A percentile compares a stretch with the other conserved stretches of the same genome.
Conservation (phyloP, 2,797 vertebrate species). For the Rhinichthys osculus region DNA sequence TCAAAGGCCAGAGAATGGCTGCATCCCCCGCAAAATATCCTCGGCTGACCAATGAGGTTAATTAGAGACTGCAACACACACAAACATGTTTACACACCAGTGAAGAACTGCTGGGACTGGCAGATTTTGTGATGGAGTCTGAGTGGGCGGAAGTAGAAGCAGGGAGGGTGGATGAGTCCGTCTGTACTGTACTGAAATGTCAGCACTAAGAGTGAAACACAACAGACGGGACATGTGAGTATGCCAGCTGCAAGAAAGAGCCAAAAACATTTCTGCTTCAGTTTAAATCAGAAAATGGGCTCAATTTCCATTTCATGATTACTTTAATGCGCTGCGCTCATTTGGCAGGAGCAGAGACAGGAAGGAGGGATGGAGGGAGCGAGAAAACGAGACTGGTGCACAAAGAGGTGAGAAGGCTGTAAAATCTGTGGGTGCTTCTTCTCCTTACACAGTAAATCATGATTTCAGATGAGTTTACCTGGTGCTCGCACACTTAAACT, state of each 20-base stretch:
- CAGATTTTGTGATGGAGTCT: constrained; percentile 26
- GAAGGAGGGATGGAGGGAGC: constrained; percentile 2
- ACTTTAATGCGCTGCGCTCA: background rate
- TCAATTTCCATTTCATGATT: constrained; percentile 17
- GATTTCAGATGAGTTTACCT: constrained; percentile 5
- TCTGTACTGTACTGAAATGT: constrained; percentile 16
- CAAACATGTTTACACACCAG: constrained; percentile 42
- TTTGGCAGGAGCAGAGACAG: constrained; percentile 20
- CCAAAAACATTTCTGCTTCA: constrained; percentile 18
- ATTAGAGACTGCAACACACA: constrained; percentile 27
- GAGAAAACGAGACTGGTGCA: background rate
- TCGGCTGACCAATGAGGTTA: constrained; percentile 21
- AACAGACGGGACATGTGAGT: constrained; percentile 1
- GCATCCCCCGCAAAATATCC: background rate
- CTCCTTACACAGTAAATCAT: background rate
- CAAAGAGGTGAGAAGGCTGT: background rate
- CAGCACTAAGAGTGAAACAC: constrained; percentile 23
- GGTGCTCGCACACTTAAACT: background rate
- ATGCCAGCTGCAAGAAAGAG: background rate
- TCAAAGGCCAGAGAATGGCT: constrained; percentile 10
- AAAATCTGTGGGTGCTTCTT: background rate
- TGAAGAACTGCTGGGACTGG: constrained; percentile 13
- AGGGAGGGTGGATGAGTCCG: constrained; percentile 13
- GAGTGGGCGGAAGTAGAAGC: constrained; percentile 17
- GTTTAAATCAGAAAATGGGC: constrained; percentile 16